Evolutionary conservation across 2,888 invertebrate species (phyloP), one percentile per base, ranked within the genome.

Genomic region (Phyllotreta cruciferae): DNA sequence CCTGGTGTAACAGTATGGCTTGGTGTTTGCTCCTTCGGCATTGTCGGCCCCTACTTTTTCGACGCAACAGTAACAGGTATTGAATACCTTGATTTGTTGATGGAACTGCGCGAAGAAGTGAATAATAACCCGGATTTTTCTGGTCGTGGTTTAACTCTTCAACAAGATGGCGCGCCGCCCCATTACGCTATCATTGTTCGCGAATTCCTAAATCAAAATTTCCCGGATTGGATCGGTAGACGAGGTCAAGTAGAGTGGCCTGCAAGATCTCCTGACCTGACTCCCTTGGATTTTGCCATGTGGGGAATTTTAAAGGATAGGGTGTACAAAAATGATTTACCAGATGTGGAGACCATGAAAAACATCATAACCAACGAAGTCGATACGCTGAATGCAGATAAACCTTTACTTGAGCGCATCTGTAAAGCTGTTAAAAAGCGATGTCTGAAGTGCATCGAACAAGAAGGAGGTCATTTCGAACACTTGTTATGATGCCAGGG

Each of bases 1-100:
- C 66, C 62, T 63, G 70, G 70, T 24, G 62, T 75, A 44, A 67
- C 54, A 57, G 69, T 70, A 42, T 72, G 70, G 71, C 68, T 64
- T 35, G 68, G 70, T 39, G 57, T 72, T 38, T 65, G 65, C 35
- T 55, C 66, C 6, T 56, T 63, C 41, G 69, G 68, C 49, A 63
- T 75, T 14, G 55, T 73, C 14, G 72, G 71, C 35, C 70, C 71
- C 50, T 71, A 67, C 54, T 64, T 66, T 60, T 68, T 60, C 37
- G 34, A 24, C 24, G 24, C 24, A 24, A 24, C 24, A 24, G 24
- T 24, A 24, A 24, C 24, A 24, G 24, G 24, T 24, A 24, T 24
- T 24, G 24, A 1, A 24, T 24, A 24, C 24, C 24, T 24, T 24
- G 24, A 24, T 24, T 24, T 24, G 24, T 24, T 24, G 24, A 24